These are phyloP conservation scores for Mohoua ochrocephala DNA, from an alignment of 2,113 vertebrate genomes.

Conservation along the genomic window DNA sequence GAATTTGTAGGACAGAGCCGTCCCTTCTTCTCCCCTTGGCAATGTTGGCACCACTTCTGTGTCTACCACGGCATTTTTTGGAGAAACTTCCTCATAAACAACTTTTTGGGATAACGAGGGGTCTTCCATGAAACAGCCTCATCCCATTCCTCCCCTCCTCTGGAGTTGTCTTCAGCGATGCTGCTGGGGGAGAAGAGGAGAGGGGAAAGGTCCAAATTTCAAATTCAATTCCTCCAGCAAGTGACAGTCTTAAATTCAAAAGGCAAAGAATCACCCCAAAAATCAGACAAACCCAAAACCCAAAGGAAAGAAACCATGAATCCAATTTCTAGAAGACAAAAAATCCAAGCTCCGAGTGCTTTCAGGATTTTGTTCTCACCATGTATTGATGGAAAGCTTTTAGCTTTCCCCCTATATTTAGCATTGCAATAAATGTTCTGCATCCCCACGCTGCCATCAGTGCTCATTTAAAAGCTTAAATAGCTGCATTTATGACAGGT, in stretches of 20 bases:
- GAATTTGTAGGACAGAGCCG: rapidly evolving
- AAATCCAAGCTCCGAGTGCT: background rate
- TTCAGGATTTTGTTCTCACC: background rate
- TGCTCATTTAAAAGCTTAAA: background rate
- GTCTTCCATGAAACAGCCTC: background rate
- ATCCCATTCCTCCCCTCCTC: background rate
- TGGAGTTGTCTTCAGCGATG: background rate
- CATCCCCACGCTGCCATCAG: background rate
- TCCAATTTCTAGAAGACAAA: background rate
- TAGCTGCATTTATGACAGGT: background rate
- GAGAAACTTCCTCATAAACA: background rate
- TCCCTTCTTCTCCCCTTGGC: background rate
- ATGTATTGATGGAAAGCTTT: background rate
- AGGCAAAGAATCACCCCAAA: background rate
- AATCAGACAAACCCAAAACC: background rate
- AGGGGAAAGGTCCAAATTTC: background rate
- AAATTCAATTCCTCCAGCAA: background rate
- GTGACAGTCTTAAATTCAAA: background rate
- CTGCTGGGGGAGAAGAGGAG: background rate
- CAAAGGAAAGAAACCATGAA: background rate
- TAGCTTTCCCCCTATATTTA: background rate
- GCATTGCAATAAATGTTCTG: background rate
- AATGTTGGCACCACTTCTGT: background rate
- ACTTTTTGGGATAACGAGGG: background rate
- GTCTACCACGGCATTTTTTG: background rate